Conservation (phyloP, 30 jellyfish, hydroid and myxozoan genomes). For the Hydractinia symbiolongicarpus region DNA sequence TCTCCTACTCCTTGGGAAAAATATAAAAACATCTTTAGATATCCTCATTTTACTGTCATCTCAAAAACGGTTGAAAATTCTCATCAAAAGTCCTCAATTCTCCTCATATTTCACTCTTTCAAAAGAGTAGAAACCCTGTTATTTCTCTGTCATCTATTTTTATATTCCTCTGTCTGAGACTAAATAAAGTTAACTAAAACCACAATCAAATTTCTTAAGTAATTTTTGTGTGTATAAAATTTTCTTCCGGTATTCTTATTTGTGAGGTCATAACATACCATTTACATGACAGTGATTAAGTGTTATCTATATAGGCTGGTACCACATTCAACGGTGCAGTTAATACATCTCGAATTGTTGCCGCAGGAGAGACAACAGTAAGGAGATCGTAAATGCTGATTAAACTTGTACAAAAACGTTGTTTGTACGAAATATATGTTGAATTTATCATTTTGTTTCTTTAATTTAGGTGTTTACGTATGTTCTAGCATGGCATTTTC, state of each 20-base stretch:
- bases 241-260: not conserved
- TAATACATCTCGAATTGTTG: constrained; percentile 40
- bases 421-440: not conserved
- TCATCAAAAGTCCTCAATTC: too few relatives aligned
- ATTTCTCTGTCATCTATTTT: too few relatives aligned
- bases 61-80: too few relatives aligned
- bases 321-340: constrained; percentile 83
- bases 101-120: too few relatives aligned
- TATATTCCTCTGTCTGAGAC: too few relatives aligned
- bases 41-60: too few relatives aligned
- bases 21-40: too few relatives aligned
- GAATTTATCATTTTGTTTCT: not conserved
- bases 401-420: not conserved
- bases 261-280: not conserved
- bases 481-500: constrained; percentile 79
- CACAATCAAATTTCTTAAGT: too few relatives aligned
- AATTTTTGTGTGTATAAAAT: too few relatives aligned
- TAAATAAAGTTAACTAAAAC: too few relatives aligned
- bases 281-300: not conserved
- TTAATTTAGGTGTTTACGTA: constrained; percentile 53
- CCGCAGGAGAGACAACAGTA: constrained; percentile 61
- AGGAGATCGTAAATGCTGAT: not conserved
- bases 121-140: too few relatives aligned
- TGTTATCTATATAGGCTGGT: constrained; percentile 45
- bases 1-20: too few relatives aligned